Evolutionary conservation across 2,113 vertebrate species (phyloP).

Genomic region (Pogonocichla stellata): DNA sequence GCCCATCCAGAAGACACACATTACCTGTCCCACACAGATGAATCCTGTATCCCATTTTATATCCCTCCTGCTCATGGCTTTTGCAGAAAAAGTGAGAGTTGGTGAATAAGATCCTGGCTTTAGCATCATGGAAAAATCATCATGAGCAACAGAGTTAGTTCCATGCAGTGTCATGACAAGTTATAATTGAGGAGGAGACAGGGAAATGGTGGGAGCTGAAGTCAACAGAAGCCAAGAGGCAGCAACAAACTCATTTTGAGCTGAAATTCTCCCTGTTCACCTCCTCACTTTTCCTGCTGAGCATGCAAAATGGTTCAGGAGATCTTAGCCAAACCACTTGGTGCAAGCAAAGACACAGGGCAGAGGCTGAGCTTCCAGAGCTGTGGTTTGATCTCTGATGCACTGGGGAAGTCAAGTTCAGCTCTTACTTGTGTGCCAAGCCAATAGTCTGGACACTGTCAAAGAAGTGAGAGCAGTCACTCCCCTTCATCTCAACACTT

Average conservation of each 20-base stretch:
- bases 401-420: not conserved
- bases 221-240: slow-evolving; percentile 13
- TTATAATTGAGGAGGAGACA: slow-evolving; percentile 10
- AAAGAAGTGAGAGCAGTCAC: not conserved
- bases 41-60: not conserved
- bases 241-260: not conserved
- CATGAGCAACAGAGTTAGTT: not conserved
- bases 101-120: not conserved
- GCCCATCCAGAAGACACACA: not conserved
- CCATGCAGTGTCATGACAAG: not conserved
- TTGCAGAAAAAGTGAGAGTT: not conserved
- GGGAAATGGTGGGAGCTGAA: slow-evolving; percentile 11
- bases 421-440: not conserved
- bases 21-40: not conserved
- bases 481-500: not conserved
- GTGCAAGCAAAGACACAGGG: not conserved
- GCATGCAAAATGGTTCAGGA: not conserved
- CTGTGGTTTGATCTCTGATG: not conserved
- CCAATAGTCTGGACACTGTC: not conserved
- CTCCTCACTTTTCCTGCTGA: not conserved
- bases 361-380: not conserved
- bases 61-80: not conserved
- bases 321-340: not conserved
- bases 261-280: not conserved
- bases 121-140: not conserved